phyloP scores from a whole-genome alignment of 2,888 invertebrate genomes.

The Tachina grossa region DNA sequence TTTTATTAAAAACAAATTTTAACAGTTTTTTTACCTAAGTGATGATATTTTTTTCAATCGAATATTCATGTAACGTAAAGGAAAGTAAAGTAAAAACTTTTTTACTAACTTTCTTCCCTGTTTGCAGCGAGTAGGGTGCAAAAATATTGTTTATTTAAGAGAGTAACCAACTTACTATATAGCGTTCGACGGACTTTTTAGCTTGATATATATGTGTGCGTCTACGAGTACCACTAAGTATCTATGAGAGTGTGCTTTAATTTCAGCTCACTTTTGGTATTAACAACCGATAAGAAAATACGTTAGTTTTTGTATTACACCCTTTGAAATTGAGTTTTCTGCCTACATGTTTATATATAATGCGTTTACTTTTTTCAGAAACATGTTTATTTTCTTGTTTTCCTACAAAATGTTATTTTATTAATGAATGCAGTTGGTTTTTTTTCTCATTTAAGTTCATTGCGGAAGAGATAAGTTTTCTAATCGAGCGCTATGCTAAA shows the following conservation, averaged over 20 bases:
- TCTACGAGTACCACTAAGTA: neutral
- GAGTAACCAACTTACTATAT: conserved; percentile 29
- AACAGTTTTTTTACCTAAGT: no score
- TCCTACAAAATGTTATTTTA: conserved; percentile 28
- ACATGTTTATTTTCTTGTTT: conserved; percentile 51
- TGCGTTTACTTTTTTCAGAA: conserved; percentile 29
- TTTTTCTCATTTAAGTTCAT: conserved; percentile 28
- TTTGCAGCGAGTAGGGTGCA: conserved; percentile 8
- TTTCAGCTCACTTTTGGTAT: conserved; percentile 24
- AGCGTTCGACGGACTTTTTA: conserved; percentile 6
- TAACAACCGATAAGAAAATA: conserved; percentile 66
- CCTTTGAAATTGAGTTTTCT: conserved; percentile 41
- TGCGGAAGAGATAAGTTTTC: conserved; percentile 53
- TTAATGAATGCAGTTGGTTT: conserved; percentile 51
- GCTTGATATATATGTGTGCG: neutral
- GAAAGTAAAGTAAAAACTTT: no score
- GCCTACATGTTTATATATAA: conserved; percentile 37
- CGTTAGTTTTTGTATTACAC: conserved; percentile 52
- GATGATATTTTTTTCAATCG: no score
- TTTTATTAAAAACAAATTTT: no score
- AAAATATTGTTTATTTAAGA: conserved; percentile 58
- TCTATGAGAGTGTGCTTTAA: neutral
- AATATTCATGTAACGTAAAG: no score
- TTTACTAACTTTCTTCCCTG: neutral
- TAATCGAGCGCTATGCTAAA: neutral